A percentile compares a stretch with the other conserved stretches of the same genome.
Conservation (phyloP, 2,888 invertebrate genomes). For the Boloria selene region DNA sequence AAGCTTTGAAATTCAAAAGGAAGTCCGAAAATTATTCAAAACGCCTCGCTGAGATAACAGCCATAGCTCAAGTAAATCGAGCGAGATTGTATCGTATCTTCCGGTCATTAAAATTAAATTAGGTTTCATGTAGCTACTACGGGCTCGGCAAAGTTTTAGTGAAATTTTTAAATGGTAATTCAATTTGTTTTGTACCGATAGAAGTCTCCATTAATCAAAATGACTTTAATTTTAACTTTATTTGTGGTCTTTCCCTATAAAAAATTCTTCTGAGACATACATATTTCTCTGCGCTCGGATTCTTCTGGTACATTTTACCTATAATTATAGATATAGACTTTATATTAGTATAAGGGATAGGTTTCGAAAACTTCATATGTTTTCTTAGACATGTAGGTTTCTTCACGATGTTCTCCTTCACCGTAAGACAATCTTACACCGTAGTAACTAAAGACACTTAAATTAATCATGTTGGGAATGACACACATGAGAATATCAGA, state of each 20-base stretch:
- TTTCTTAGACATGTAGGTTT: too few species aligned
- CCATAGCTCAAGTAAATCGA: slow-evolving; percentile 12
- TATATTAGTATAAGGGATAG: too few species aligned
- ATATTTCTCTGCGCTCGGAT: too few species aligned
- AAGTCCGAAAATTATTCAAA: slow-evolving; percentile 24
- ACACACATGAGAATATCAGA: too few species aligned
- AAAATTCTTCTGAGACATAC: too few species aligned
- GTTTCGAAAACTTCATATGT: too few species aligned
- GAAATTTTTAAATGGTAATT: not conserved
- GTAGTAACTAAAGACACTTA: too few species aligned
- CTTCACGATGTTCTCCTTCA: too few species aligned
- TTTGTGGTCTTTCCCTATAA: not conserved
- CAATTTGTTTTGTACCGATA: not conserved
- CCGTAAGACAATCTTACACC: too few species aligned
- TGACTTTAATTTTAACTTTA: not conserved
- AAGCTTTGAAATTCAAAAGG: slow-evolving; percentile 18
- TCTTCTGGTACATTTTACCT: too few species aligned
- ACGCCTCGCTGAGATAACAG: slow-evolving; percentile 17
- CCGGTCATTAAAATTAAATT: slow-evolving; percentile 27
- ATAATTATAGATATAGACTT: too few species aligned
- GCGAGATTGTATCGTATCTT: slow-evolving; percentile 21
- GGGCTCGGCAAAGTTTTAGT: not conserved
- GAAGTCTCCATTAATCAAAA: not conserved
- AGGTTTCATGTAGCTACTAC: slow-evolving; percentile 13
- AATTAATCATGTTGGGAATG: too few species aligned